Conservation (phyloP, 2,113 vertebrate species). For the Amphiprion percula region DNA sequence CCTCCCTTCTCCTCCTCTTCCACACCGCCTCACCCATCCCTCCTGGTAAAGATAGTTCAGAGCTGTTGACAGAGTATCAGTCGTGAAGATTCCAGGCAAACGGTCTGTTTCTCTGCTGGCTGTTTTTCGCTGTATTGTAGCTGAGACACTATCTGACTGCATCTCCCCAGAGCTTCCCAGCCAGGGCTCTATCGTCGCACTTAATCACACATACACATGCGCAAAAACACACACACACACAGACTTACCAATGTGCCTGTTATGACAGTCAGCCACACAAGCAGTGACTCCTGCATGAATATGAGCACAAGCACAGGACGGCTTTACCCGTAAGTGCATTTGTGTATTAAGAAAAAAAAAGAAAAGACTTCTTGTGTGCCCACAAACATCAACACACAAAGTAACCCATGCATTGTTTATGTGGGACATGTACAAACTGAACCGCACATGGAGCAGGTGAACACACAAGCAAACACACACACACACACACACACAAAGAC, state of each 20-base stretch:
- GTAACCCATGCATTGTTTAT: background rate
- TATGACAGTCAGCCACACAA: constrained; percentile 15
- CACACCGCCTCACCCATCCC: background rate
- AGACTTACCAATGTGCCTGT: constrained; percentile 8
- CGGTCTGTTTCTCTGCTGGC: constrained; percentile 29
- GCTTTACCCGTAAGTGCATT: background rate
- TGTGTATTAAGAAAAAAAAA: background rate
- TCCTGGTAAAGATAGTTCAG: constrained; percentile 28
- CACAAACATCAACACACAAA: background rate
- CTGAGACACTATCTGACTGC: constrained; percentile 45
- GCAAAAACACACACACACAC: constrained; percentile 13
- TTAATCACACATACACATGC: constrained; percentile 40
- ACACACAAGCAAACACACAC: constrained; percentile 5
- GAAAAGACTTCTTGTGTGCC: background rate
- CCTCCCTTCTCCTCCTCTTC: background rate
- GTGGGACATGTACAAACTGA: background rate
- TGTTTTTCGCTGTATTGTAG: constrained; percentile 39
- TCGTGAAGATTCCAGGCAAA: constrained; percentile 42
- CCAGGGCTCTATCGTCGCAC: constrained; percentile 10
- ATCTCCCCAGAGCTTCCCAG: constrained; percentile 36
- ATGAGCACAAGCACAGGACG: constrained; percentile 16
- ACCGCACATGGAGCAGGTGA: constrained; percentile 13
- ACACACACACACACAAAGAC: constrained; percentile 7
- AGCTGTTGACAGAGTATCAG: constrained; percentile 53
- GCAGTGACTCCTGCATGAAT: constrained; percentile 25